phyloP scores from a whole-genome alignment of 1,140 invertebrate genomes.

The Papilio aristodemus region DNA sequence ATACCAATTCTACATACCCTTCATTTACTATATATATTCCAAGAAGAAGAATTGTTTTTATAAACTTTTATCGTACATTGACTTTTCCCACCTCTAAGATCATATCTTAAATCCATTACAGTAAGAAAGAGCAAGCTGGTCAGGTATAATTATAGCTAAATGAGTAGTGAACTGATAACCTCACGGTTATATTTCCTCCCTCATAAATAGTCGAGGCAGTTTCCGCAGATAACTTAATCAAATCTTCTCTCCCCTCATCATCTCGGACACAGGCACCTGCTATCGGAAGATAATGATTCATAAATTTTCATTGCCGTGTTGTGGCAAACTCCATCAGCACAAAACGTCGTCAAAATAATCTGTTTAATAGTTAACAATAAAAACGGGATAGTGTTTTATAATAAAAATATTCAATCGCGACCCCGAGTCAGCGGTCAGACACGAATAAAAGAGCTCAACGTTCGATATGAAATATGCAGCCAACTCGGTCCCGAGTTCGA shows the following conservation, averaged over 20 bases:
- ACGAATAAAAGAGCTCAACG: constrained; percentile 56
- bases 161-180: constrained; percentile 68
- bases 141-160: constrained; percentile 66
- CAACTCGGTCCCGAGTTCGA: constrained; percentile 49
- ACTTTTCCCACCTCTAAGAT: neutral
- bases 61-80: neutral
- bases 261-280: constrained; percentile 44
- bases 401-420: constrained; percentile 41
- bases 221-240: constrained; percentile 69
- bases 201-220: constrained; percentile 61
- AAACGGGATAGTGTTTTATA: constrained; percentile 27
- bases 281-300: constrained; percentile 23
- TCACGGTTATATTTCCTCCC: constrained; percentile 52
- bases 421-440: constrained; percentile 55
- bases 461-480: constrained; percentile 58
- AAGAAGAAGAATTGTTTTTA: too few species aligned
- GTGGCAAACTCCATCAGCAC: neutral
- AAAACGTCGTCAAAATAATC: too few species aligned
- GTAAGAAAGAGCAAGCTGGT: constrained; percentile 52
- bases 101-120: constrained; percentile 38
- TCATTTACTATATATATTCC: too few species aligned
- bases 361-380: neutral
- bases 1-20: too few species aligned
- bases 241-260: constrained; percentile 67
- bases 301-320: constrained; percentile 15